Evolutionary conservation across 2,797 vertebrate genomes (phyloP).

Genomic region (Oreochromis grahami): DNA sequence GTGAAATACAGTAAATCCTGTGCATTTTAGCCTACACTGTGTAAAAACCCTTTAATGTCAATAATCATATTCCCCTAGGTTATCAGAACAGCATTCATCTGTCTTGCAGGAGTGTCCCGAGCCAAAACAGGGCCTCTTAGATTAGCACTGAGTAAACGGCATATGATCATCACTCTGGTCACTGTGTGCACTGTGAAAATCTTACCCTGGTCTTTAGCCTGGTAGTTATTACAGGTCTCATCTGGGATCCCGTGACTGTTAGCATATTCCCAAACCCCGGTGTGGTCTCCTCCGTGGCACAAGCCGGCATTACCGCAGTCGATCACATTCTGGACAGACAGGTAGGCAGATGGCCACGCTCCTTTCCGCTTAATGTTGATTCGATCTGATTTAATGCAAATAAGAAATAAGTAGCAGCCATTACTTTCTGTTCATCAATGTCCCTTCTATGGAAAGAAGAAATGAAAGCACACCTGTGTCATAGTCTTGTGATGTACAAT

Average conservation of each 20-base stretch:
- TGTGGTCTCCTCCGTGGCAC: slow-evolving; percentile 89
- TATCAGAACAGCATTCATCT: background rate
- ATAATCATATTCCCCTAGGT: background rate
- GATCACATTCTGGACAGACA: slow-evolving; percentile 92
- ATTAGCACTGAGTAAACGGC: background rate
- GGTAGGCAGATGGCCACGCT: slow-evolving; percentile 88
- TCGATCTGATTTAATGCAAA: slow-evolving; percentile 75
- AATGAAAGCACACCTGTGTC: background rate
- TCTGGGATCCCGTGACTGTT: slow-evolving; percentile 87
- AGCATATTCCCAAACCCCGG: slow-evolving; percentile 86
- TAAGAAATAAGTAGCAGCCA: background rate
- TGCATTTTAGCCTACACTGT: background rate
- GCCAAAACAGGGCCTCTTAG: background rate
- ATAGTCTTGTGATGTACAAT: background rate
- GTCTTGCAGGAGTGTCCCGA: background rate
- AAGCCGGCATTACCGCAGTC: slow-evolving; percentile 84
- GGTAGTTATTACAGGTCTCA: slow-evolving; percentile 99
- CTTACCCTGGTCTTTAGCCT: slow-evolving; percentile 90
- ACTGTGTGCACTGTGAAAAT: too few species aligned
- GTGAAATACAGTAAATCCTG: background rate
- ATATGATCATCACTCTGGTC: background rate
- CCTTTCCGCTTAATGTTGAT: slow-evolving; percentile 94
- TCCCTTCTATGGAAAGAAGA: background rate
- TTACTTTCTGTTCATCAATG: background rate
- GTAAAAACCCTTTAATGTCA: background rate